Evolutionary conservation across 2,797 vertebrate genomes (phyloP).

Genomic region (Passerculus sandwichensis): DNA sequence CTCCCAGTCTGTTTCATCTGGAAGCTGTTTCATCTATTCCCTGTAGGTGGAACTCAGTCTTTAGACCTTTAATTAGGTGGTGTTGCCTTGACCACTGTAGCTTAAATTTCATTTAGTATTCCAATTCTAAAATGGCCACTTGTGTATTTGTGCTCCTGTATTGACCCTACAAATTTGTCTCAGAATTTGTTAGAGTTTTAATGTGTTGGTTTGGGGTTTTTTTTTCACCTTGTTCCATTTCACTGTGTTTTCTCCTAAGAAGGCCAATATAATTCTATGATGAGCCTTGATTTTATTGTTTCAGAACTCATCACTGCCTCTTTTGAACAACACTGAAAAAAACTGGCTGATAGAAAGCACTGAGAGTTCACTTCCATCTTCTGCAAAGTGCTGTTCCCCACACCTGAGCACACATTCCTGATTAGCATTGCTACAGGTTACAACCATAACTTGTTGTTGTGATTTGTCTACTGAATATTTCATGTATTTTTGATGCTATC

Average conservation of each 20-base stretch:
- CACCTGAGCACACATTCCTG: neutral
- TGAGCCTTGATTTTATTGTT: neutral
- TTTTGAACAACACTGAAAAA: neutral
- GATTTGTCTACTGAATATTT: conserved; percentile 38
- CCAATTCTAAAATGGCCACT: conserved; percentile 45
- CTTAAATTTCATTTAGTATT: conserved; percentile 60
- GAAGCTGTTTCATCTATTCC: conserved; percentile 49
- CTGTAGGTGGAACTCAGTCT: conserved; percentile 21
- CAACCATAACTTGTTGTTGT: neutral
- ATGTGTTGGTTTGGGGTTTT: neutral
- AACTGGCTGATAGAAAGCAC: neutral
- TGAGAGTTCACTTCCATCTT: neutral
- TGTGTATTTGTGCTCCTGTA: conserved; percentile 32
- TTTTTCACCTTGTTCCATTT: neutral
- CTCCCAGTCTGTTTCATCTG: conserved; percentile 5
- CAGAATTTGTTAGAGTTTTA: conserved; percentile 17
- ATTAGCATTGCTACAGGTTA: neutral
- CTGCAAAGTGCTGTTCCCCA: neutral
- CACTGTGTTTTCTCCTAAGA: neutral
- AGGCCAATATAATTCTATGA: neutral
- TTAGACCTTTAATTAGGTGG: conserved; percentile 63
- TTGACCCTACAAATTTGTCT: conserved; percentile 32
- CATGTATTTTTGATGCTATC: neutral
- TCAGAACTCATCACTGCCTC: neutral
- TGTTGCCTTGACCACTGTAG: conserved; percentile 58